Conservation (phyloP, 2,113 vertebrate species). For the Elaphurus davidianus region DNA sequence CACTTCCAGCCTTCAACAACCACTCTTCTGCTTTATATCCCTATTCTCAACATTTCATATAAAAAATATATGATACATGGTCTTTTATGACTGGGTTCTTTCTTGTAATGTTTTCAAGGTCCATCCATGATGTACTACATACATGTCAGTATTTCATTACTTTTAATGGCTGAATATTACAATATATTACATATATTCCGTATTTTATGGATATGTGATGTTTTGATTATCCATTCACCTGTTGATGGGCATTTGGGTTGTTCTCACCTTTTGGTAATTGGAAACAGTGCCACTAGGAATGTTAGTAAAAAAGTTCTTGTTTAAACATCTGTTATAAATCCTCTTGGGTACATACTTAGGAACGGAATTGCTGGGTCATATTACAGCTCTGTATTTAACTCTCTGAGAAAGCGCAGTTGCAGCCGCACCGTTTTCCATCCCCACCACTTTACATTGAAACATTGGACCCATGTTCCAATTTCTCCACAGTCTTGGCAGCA, state of each 20-base stretch:
- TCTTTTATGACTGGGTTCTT: not conserved
- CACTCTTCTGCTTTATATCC: not conserved
- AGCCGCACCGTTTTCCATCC: rapidly evolving
- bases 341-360: not conserved
- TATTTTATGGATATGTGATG: too few species aligned
- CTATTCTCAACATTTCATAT: not conserved
- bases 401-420: not conserved
- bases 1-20: too few species aligned
- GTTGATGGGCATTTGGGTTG: not conserved
- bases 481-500: not conserved
- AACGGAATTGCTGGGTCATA: too few species aligned
- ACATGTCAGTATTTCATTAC: not conserved
- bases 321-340: not conserved
- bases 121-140: rapidly evolving
- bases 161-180: too few species aligned
- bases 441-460: not conserved
- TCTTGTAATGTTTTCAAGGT: not conserved
- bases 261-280: too few species aligned
- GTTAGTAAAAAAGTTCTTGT: not conserved
- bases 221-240: not conserved
- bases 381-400: not conserved
- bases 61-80: rapidly evolving
- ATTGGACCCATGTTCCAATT: not conserved
- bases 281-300: not conserved
- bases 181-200: not conserved